A percentile compares a stretch with the other conserved stretches of the same genome.
Evolutionary conservation across 2,797 vertebrate genomes (phyloP).

Genomic region (Poecilia picta): DNA sequence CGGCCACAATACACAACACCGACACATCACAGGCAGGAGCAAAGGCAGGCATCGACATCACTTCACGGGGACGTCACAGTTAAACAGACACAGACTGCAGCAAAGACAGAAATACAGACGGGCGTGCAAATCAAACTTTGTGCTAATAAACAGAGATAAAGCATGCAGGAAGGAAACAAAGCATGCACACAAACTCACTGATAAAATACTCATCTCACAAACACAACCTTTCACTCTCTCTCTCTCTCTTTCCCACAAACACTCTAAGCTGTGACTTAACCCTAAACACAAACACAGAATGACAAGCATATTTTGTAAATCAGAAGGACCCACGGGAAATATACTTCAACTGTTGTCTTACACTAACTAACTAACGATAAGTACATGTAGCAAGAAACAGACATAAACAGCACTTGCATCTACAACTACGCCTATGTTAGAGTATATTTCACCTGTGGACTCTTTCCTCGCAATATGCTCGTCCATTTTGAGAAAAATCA

Average conservation of each 20-base stretch:
- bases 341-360: constrained; percentile 55
- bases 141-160: constrained; percentile 40
- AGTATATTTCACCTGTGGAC: constrained; percentile 82
- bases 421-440: constrained; percentile 45
- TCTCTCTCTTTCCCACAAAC: constrained; percentile 26
- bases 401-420: constrained; percentile 27
- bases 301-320: constrained; percentile 75
- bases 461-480: constrained; percentile 79
- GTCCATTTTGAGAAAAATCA: constrained; percentile 62
- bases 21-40: constrained; percentile 50
- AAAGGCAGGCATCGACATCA: constrained; percentile 39
- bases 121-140: constrained; percentile 26
- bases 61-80: constrained; percentile 14
- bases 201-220: constrained; percentile 30
- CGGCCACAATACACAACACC: constrained; percentile 59
- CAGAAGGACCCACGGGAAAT: constrained; percentile 85
- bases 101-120: constrained; percentile 27
- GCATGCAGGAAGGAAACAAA: constrained; percentile 58
- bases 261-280: constrained; percentile 38
- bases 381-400: constrained; percentile 31
- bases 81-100: constrained; percentile 40
- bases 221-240: constrained; percentile 28
- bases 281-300: constrained; percentile 69
- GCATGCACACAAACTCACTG: constrained; percentile 62
- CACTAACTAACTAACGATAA: constrained; percentile 48